Percentiles rank a stretch among this genome's conserved stretches.
Evolutionary conservation across 35 echinoderm and acorn worm species (phyloP).

Genomic region (Ophioderma brevispina): DNA sequence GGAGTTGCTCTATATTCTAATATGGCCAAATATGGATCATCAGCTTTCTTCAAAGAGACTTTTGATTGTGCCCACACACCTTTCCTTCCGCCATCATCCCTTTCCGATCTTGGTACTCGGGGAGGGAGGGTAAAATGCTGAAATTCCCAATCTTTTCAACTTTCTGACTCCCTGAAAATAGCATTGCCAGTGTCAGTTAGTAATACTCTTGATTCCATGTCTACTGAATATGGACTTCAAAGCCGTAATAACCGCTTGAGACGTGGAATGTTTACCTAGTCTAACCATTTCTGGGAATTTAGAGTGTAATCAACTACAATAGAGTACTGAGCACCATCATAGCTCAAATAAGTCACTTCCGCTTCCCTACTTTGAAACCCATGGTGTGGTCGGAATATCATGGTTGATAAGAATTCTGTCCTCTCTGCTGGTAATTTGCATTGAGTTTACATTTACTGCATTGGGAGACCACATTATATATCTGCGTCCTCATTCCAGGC

Average conservation of each 20-base stretch:
- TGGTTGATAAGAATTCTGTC: constrained; percentile 32
- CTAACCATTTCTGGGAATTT: constrained; percentile 49
- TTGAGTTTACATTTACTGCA: constrained; percentile 50
- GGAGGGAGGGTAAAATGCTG: not conserved
- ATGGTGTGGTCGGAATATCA: constrained; percentile 42
- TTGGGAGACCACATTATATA: constrained; percentile 32
- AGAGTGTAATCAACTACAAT: constrained; percentile 53
- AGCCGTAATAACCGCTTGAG: constrained; percentile 22
- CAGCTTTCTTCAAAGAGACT: constrained; percentile 26
- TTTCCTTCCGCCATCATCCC: constrained; percentile 18
- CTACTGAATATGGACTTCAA: constrained; percentile 33
- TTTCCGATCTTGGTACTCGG: constrained; percentile 30
- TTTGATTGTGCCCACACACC: constrained; percentile 39
- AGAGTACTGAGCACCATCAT: constrained; percentile 20
- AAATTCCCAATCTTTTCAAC: constrained; percentile 39
- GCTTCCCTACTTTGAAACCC: constrained; percentile 52
- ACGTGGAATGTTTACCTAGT: not conserved
- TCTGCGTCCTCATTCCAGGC: constrained; percentile 36
- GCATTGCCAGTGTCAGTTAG: constrained; percentile 53
- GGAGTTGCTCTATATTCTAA: constrained; percentile 66
- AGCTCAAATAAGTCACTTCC: constrained; percentile 61
- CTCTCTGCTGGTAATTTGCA: constrained; percentile 37
- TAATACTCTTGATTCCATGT: constrained; percentile 49
- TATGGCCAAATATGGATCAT: constrained; percentile 44
- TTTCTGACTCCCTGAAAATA: not conserved